Evolutionary conservation across 64 coral and sea anemone genomes (phyloP).

Genomic region (Acropora tenuis): DNA sequence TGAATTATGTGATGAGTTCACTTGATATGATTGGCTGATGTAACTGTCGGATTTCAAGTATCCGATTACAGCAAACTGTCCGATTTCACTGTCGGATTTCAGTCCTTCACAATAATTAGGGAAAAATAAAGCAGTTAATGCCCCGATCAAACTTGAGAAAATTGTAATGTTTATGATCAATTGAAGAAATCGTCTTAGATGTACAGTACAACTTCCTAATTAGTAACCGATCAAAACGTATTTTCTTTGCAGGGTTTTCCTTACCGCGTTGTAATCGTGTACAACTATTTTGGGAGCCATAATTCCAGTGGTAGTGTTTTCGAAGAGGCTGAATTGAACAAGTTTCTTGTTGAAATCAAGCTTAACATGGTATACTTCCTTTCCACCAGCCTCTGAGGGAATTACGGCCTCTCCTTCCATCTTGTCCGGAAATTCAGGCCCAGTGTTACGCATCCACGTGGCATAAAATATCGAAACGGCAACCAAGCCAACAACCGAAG

Average conservation of each 20-base stretch:
- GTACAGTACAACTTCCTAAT: no score
- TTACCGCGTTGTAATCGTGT: slow-evolving; percentile 28
- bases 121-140: no score
- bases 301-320: not conserved
- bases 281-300: slow-evolving; percentile 17
- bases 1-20: no score
- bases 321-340: not conserved
- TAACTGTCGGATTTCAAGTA: no score
- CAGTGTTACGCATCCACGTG: slow-evolving; percentile 6
- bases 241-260: not conserved
- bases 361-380: slow-evolving; percentile 18
- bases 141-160: no score
- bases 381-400: slow-evolving; percentile 8
- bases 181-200: no score
- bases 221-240: no score
- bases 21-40: no score
- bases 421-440: slow-evolving; percentile 24
- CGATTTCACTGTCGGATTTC: no score
- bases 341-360: slow-evolving; percentile 41
- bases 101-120: no score
- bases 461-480: not conserved
- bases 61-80: no score
- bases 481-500: not conserved
- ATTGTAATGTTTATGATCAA: no score
- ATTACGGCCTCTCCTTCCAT: slow-evolving; percentile 32